A percentile compares a stretch with the other conserved stretches of the same genome.
These are phyloP conservation scores for Platycheirus albimanus DNA, from an alignment of 2,888 invertebrate genomes.

Conservation along the genomic window DNA sequence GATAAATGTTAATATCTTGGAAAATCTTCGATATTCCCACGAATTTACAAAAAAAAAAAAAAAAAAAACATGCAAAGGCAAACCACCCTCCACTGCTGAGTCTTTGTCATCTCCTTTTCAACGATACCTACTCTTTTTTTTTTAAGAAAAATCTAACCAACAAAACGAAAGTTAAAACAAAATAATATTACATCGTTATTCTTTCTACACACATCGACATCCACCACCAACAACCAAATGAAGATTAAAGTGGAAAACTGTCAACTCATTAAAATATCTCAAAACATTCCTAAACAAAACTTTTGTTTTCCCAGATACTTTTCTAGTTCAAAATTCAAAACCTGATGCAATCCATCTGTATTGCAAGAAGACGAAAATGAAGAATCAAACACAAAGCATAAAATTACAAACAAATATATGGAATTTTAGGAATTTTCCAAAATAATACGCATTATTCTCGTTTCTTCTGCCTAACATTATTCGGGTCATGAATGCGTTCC, in stretches of 20 bases:
- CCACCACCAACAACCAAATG: no score
- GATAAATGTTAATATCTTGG: no score
- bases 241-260: constrained; percentile 34
- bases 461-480: not conserved
- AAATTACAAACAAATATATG: constrained; percentile 34
- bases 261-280: constrained; percentile 21
- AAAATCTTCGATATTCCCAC: no score
- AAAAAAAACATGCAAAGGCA: not conserved
- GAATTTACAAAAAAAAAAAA: not conserved
- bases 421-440: constrained; percentile 54
- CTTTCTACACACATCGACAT: no score
- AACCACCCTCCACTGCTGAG: not conserved
- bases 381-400: not conserved
- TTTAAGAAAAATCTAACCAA: constrained; percentile 9
- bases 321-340: constrained; percentile 22
- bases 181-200: constrained; percentile 17
- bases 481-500: constrained; percentile 45
- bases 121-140: constrained; percentile 15
- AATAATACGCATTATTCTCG: constrained; percentile 51
- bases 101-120: not conserved
- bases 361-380: not conserved
- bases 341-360: constrained; percentile 44
- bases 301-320: constrained; percentile 8
- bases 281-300: constrained; percentile 10
- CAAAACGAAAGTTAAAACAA: constrained; percentile 23